Base-by-base conservation (phyloP, 2,888 invertebrate species). In the Spatulosminthurus flaviceps region DNA sequence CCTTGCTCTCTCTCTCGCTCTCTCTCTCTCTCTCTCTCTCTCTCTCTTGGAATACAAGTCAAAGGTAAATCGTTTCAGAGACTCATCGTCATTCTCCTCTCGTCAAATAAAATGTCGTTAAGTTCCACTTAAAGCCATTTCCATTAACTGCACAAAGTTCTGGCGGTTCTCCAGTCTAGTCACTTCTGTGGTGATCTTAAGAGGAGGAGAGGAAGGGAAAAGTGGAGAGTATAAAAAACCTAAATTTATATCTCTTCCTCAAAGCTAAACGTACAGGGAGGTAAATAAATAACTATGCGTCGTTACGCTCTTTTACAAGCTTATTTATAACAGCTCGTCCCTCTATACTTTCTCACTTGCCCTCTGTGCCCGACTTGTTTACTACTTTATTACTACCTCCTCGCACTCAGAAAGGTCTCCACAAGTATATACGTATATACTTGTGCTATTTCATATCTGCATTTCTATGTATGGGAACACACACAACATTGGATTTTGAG, bases 101-200 rank as follows among this genome's bases (percentile, higher is more conserved):
- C 64, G 64, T 64, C 64, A 64, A 64, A 64, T 64, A 42, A 24
- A 71, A 71, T 42, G 72, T 72, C 51, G 72, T 72, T 72, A 72
- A 72, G 24, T 43, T 51, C 72, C 72, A 51, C 72, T 72, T 41
- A 43, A 22, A 51, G 26, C 26, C 64, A 64, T 64, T 64, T 64
- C 64, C 26, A 64, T 64, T 64, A 64, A 64, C 19, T 64, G 21
- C 64, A 9, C 64, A 64, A 64, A 26, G 64, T 26, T 26, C 64
- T 64, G 21, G 64, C 22, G 13, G 22, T 21, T 26, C 13, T 64
- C 22, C 64, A 64, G 64, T 26, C 16, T 2, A 51, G 16, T 51
- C 16, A n/a, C 19, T 51, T 51, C 51, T 51, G 34, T 9, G 34
- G 34, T 34, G 34, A 34, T 34, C 34, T 34, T 34, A 16, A 60